Conservation (phyloP, 2,113 vertebrate species). For the Etia nguti region DNA sequence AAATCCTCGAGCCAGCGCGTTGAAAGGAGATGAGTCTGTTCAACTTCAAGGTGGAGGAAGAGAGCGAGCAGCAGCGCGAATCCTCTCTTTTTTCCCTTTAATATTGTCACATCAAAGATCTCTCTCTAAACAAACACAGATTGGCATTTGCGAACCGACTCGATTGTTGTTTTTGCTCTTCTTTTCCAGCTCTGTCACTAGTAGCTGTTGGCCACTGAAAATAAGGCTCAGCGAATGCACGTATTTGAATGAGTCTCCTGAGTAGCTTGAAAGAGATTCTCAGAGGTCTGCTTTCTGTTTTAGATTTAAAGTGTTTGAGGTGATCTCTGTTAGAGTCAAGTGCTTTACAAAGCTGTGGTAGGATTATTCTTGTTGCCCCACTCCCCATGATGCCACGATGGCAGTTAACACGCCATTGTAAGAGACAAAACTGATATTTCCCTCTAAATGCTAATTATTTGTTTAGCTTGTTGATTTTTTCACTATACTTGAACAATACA, state of each 20-base stretch:
- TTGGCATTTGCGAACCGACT: background rate
- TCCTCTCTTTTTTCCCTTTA: background rate
- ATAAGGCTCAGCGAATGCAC: background rate
- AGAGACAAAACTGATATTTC: background rate
- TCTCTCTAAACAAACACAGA: background rate
- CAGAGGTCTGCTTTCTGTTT: background rate
- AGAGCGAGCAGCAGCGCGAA: background rate
- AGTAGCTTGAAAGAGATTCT: background rate
- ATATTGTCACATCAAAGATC: conserved; percentile 1
- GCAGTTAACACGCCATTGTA: background rate
- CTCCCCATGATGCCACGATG: background rate
- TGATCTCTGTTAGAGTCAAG: background rate
- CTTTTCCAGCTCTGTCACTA: background rate
- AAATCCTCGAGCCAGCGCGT: background rate
- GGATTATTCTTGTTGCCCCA: background rate
- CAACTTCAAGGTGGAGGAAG: background rate
- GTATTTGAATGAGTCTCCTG: background rate
- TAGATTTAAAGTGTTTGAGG: background rate
- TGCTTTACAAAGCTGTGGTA: background rate
- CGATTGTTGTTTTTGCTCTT: background rate
- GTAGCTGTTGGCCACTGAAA: background rate
- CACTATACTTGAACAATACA: background rate
- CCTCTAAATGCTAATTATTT: background rate
- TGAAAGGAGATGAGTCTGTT: conserved; percentile 18
- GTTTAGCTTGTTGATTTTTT: background rate